Base-by-base conservation (phyloP, 2,888 invertebrate genomes). In the Orchesella flavescens region DNA sequence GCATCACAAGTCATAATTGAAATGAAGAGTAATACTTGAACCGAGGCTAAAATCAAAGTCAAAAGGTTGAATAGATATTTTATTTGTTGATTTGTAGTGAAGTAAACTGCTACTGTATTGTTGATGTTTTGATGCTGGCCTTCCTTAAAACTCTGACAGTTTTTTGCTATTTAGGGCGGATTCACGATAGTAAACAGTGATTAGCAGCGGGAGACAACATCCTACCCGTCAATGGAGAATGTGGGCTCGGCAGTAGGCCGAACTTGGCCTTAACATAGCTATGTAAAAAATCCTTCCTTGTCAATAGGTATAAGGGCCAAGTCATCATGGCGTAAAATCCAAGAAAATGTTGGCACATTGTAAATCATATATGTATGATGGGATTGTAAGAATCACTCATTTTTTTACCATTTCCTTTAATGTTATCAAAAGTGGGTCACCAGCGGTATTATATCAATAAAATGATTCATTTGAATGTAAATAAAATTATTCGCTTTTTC, bases 181-280 rank as follows among this genome's bases (percentile, higher is more conserved):
- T 73, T 61, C 75, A 59, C 23, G 75, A 84, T 79, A 66, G 34
- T 71, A 59, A 71, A 75, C 84, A 79, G 74, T 73, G 79, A 84
- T 84, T 75, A 84, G 13, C 84, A 71, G 84, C 84, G 71, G 84
- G 84, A 75, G 55, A 55, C 69, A 72, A 59, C 57, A 69, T 74
- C 75, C 78, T 84, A 79, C 74, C 79, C 83, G 73, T 74, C 74
- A 76, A 46, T 34, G 13, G 46, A 78, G 55, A 79, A 61, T 75
- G 79, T 84, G 72, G 69, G 83, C 53, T 68, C 44, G 24, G 78
- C 49, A 49, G 53, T 46, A 66, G 77, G 83, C 63, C 75, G 84
- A 79, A 84, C 84, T 84, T 84, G 84, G 79, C 84, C 84, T 84
- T 84, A 66, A 61, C 59, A 74, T 15, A 34, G n/a, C 61, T 23